phyloP scores from a whole-genome alignment of 2,888 invertebrate species.

The Amiota minor region DNA sequence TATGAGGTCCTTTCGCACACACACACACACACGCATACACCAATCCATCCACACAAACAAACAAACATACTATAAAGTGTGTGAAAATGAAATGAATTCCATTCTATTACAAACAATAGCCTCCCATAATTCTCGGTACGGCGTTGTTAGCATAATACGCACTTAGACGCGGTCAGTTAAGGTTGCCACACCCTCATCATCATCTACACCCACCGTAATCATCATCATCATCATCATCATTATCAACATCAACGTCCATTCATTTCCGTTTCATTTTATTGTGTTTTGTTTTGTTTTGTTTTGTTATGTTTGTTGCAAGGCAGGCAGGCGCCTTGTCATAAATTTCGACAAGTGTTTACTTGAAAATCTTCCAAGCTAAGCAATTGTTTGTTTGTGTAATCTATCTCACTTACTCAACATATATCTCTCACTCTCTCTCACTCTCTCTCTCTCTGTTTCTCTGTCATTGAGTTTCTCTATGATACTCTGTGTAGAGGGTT shows the following conservation, averaged over 20 bases:
- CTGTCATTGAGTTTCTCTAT: too few species aligned
- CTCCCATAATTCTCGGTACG: constrained; percentile 2
- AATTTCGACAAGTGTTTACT: constrained; percentile 63
- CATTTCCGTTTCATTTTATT: too few species aligned
- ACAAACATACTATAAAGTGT: too few species aligned
- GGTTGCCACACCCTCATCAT: constrained; percentile 48
- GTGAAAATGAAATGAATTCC: constrained; percentile 1
- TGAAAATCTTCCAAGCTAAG: constrained; percentile 15
- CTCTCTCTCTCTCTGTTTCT: background rate
- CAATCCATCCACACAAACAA: background rate
- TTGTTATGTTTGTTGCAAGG: constrained; percentile 43
- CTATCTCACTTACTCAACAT: background rate
- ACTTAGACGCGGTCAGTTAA: constrained; percentile 60
- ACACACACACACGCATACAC: constrained; percentile 41
- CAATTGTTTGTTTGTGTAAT: too few species aligned
- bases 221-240: too few species aligned
- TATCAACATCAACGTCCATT: too few species aligned
- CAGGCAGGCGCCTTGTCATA: constrained; percentile 57
- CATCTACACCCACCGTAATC: background rate
- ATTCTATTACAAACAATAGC: constrained; percentile 19
- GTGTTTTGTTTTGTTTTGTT: constrained; percentile 9
- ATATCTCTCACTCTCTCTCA: background rate
- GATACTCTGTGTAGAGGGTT: too few species aligned
- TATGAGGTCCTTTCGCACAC: constrained; percentile 50
- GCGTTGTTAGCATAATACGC: constrained; percentile 51